Base-by-base conservation (phyloP, 2,797 vertebrate genomes). In the Syndactyla subalaris region DNA sequence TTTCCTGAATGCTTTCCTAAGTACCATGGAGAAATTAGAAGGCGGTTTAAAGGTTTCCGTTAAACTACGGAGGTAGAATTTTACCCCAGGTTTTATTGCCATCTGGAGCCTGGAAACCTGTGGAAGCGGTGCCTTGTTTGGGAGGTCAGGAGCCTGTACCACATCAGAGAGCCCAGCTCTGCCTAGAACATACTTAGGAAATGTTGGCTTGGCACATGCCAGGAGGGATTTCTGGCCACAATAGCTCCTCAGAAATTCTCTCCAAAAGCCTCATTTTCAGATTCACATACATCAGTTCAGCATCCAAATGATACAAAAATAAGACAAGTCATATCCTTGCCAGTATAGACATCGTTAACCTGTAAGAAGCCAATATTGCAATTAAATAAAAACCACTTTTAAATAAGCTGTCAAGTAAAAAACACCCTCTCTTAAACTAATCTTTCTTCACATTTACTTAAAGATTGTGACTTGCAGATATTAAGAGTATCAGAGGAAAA, bases 41-140 rank as follows among this genome's bases (percentile, higher is more conserved):
- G 29, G 39, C 0, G 0, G 39, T 72, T 71, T 63, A 51, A 85
- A 81, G 14, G 22, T 62, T 96, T 52, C 48, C 2, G 4, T 51
- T 78, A 70, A 89, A 78, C 51, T 61, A 6, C 0, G 1, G 61
- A 89, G 51, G 18, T 27, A 88, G 67, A 75, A 57, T 55, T 89
- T 96, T 65, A 78, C 23, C 63, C 17, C 85, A 73, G 46, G 67
- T 93, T 93, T 93, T 95, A 87, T 90, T 96, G 85, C 73, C 85
- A 73, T 87, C 88, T 88, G 87, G 88, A 95, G 75, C 19, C 51
- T 84, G 86, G 70, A 89, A 89, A 91, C 36, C 66, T 58, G 45
- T 80, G 95, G 81, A 74, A 94, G 62, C 43, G 27, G 23, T 15
- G 30, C 55, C 57, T 67, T 61, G 49, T 79, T 95, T 75, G 63